Evolutionary conservation across 2,113 vertebrate genomes (phyloP), one percentile per base, ranked within the genome.

Genomic region (Phasianus colchicus): DNA sequence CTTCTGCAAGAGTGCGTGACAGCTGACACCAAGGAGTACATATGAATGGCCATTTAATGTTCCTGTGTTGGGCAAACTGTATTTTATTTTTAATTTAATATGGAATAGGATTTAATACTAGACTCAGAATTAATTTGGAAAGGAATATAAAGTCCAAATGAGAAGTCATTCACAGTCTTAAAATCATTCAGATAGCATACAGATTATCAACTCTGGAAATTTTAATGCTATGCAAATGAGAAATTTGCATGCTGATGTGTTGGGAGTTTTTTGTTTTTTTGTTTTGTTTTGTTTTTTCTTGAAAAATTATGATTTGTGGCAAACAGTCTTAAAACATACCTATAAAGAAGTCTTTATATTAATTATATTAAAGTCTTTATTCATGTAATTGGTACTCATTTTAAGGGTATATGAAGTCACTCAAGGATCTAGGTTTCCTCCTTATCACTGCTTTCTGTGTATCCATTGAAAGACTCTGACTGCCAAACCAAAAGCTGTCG

Each of bases 11-110:
- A 57, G 76, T 61, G 40, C 55, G 65, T 61, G 79, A 89, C 69
- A 90, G 74, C 57, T 75, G 85, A 90, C 70, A 83, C 76, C n/a
- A 78, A 71, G 65, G 38, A 92, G 11, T 91, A 74, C 61, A 40
- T 40, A 43, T 27, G 9, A 81, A 13, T 83, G 94, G 89, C 89
- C 83, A 72, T 89, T 86, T 92, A 93, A 95, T 89, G 73, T 34
- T 91, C 43, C 72, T 69, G 1, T 29, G 47, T 63, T 43, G 30
- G 52, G 79, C 27, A 91, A 96, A 94, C 38, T 52, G 61, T 60
- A 89, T 86, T 89, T 95, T 36, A 75, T 57, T 91, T 95, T 95
- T 95, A 88, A 93, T 95, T 94, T 93, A 65, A 83, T 85, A 89
- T 52, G 83, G 75, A 92, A 67, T 52, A 83, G 32, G 57, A 65